These are phyloP conservation scores for Nematolebias whitei DNA, from an alignment of 2,113 vertebrate genomes.

Conservation along the genomic window DNA sequence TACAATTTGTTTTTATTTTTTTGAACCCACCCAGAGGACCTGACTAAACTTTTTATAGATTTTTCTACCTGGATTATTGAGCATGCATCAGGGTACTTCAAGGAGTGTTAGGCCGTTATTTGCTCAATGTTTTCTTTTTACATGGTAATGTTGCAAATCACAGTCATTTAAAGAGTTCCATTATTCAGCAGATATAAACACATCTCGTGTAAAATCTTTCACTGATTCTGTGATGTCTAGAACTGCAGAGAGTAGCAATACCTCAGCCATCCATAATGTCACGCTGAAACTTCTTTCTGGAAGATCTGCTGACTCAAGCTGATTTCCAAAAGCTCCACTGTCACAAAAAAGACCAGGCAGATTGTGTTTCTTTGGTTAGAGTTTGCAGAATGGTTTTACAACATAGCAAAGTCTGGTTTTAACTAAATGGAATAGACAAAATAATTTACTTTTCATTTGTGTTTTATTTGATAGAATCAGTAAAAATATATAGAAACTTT, in stretches of 20 bases:
- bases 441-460: too few species aligned
- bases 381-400: too few species aligned
- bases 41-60: too few species aligned
- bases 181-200: constrained; percentile 11
- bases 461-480: too few species aligned
- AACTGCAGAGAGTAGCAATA: constrained; percentile 47
- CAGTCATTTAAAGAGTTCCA: constrained; percentile 2
- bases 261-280: constrained; percentile 35
- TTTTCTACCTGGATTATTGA: too few species aligned
- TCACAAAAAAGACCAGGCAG: not conserved
- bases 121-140: not conserved
- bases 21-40: too few species aligned
- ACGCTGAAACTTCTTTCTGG: constrained; percentile 55
- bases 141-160: constrained; percentile 14
- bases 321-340: constrained; percentile 29
- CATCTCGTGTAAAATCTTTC: constrained; percentile 9
- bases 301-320: constrained; percentile 52
- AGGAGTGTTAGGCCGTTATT: too few species aligned
- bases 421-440: not conserved
- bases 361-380: constrained; percentile 5
- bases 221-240: constrained; percentile 40
- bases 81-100: too few species aligned
- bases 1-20: too few species aligned
- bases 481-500: too few species aligned
- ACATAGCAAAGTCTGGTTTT: constrained; percentile 11